phyloP scores from a whole-genome alignment of 2,797 vertebrate species.

The Platalea minor region DNA sequence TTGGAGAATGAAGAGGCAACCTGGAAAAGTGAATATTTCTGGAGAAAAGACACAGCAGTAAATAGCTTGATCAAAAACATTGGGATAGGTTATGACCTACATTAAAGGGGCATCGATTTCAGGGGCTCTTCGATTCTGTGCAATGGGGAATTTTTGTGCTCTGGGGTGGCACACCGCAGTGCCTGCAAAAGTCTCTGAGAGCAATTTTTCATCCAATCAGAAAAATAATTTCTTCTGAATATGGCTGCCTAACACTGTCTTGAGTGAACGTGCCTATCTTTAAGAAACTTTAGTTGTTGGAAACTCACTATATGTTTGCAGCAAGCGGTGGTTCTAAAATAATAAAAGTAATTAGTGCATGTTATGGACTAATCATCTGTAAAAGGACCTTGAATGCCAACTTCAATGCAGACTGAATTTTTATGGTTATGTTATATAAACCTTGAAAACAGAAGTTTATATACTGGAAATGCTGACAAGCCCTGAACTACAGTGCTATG shows the following conservation, averaged over 20 bases:
- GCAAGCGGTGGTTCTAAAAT: background rate
- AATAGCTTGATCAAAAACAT: background rate
- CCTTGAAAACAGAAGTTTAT: constrained; percentile 21
- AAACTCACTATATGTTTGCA: background rate
- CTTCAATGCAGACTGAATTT: background rate
- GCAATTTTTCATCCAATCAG: background rate
- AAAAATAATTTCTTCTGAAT: background rate
- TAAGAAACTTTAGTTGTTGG: background rate
- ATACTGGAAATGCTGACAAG: constrained; percentile 16
- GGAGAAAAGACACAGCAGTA: background rate
- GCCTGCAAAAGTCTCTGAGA: background rate
- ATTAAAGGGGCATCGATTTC: background rate
- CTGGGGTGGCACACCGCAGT: background rate
- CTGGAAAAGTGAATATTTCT: background rate
- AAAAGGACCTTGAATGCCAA: background rate
- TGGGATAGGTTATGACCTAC: background rate
- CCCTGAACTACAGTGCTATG: constrained; percentile 16
- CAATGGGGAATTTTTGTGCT: background rate
- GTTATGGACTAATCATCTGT: background rate
- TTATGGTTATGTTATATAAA: constrained; percentile 9
- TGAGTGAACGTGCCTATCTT: background rate
- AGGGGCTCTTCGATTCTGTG: background rate
- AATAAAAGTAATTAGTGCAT: constrained; percentile 12
- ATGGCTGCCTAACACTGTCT: background rate
- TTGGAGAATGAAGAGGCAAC: background rate